phyloP scores from a whole-genome alignment of 2,888 invertebrate species.

The Homarus gammarus region DNA sequence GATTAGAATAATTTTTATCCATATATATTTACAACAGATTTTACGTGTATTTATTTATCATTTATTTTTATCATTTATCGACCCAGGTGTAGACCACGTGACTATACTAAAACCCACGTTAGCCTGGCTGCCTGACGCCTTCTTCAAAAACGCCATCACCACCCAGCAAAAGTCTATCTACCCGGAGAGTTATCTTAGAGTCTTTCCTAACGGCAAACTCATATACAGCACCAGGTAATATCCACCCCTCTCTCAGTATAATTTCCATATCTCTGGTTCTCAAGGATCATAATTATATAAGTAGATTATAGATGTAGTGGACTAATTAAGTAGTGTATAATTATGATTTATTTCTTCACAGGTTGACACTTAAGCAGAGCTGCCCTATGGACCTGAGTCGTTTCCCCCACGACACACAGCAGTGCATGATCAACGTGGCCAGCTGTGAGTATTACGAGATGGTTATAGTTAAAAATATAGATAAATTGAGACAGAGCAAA shows the following conservation, averaged over 20 bases:
- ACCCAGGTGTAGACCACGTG: constrained; percentile 43
- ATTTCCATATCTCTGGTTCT: not conserved
- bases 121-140: constrained; percentile 69
- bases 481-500: no score
- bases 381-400: constrained; percentile 80
- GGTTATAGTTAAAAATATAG: no score
- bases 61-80: no score
- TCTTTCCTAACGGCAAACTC: constrained; percentile 40
- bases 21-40: no score
- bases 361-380: constrained; percentile 79
- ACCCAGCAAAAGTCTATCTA: constrained; percentile 55
- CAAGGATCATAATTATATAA: not conserved
- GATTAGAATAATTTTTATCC: no score
- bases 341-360: constrained; percentile 76
- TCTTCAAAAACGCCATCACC: constrained; percentile 62
- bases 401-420: constrained; percentile 81
- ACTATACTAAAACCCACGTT: constrained; percentile 36
- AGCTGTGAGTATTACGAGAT: constrained; percentile 79
- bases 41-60: no score
- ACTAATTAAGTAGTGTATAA: not conserved
- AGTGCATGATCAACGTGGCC: constrained; percentile 80
- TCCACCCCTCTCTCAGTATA: no score
- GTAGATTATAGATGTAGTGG: not conserved
- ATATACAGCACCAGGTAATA: constrained; percentile 60
- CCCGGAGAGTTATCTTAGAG: constrained; percentile 54